Evolutionary conservation across 1,140 invertebrate genomes (phyloP), one percentile per base, ranked within the genome.

Genomic region (Leptoteleia sp.): DNA sequence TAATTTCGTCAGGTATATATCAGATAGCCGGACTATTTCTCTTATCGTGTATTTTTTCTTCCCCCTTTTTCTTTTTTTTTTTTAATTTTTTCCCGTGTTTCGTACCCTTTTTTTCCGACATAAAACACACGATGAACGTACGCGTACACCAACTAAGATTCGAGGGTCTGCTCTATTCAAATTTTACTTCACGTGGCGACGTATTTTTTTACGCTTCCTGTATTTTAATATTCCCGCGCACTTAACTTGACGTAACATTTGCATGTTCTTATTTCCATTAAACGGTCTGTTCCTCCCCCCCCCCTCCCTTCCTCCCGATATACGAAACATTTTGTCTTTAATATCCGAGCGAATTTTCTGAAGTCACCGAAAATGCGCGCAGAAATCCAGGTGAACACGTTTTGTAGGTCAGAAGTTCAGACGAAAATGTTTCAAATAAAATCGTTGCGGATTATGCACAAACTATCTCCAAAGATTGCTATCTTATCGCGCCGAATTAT

Each of bases 101-200:
- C 19, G 19, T 22, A 22, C 19, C 19, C 19, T 22, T 22, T 22
- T 22, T 48, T 48, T 45, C 5, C 5, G 5, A 22, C 19, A 22
- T 22, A n/a, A n/a, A 22, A 22, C 19, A 22, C 12, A 25, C 12
- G 47, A 55, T 27, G 9, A 9, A 29, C 19, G 29, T 16, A 54
- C 25, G 31, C 27, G 33, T 27, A 4, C 19, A 5, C 12, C 6
- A n/a, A 16, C 5, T 19, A 38, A 25, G 31, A 33, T 35, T 62
- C 38, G 17, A 25, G 13, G 11, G 8, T 48, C 59, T 50, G 50
- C 59, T 50, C 33, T 62, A 62, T 62, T 62, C 13, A 62, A 62
- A 62, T 48, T 15, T 15, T 1, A 16, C 22, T 27, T 9, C 15
- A 19, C 25, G 5, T 9, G 17, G 35, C 25, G 16, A 59, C 15